Base-by-base conservation (phyloP, 2,888 invertebrate genomes). In the Omphaloscelis lunosa region DNA sequence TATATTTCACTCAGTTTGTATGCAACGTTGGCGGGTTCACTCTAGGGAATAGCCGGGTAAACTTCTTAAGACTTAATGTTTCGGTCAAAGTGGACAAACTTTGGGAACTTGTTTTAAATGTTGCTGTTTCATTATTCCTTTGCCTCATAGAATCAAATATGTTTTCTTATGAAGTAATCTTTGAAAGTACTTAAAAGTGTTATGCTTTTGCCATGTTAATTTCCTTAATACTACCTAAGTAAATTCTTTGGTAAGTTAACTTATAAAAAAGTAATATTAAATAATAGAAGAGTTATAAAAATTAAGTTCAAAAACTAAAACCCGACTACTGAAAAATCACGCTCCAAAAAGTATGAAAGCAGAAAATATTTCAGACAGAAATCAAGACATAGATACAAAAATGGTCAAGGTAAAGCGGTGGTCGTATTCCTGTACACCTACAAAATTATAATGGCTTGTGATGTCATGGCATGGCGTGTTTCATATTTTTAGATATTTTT, bases 21-120 rank as follows among this genome's bases (percentile, higher is more conserved):
- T 86, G 88, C 79, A 83, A 56, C 73, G 69, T 56, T 65, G 65
- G 58, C 61, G 66, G 63, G 58, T 34, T 63, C 70, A 61, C 78
- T 77, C 80, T 53, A 15, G 83, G 76, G 80, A 79, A 71, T 76
- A 66, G n/a, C 62, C 39, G 41, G 29, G 48, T 11, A 70, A 86
- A 85, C 59, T 83, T 85, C 59, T 51, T 65, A 70, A 63, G 68
- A 63, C 66, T 79, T 69, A 79, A 86, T 82, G 73, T 81, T 73
- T 71, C 63, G 74, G 71, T 66, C 63, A 68, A 78, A 79, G 61
- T 76, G 23, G 45, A 12, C 27, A 63, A 70, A 82, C 29, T 80
- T 83, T 8, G 29, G 23, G 29, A 61, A 67, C 77, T 67, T 56
- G 65, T 76, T n/a, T 67, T 63, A 71, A 83, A 81, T 81, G 73